Conservation (phyloP, 2,113 vertebrate genomes). For the Otocyon megalotis region DNA sequence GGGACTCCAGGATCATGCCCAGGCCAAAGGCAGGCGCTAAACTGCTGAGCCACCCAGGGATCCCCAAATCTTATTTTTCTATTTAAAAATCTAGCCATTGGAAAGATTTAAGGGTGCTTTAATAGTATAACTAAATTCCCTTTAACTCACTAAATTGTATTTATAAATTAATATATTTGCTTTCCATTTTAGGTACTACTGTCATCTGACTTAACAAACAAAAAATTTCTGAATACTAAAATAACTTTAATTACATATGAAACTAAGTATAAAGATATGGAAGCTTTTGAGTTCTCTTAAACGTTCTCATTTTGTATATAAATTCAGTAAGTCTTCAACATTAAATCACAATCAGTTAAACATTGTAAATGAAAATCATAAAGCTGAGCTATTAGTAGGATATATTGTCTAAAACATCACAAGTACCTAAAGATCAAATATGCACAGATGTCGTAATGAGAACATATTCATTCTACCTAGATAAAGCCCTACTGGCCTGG, state of each 20-base stretch:
- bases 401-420: not conserved
- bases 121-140: not conserved
- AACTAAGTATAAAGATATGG: not conserved
- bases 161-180: not conserved
- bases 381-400: constrained; percentile 24
- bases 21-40: too few species aligned
- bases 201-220: not conserved
- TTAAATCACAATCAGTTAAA: not conserved
- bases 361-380: not conserved
- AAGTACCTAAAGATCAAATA: not conserved
- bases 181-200: constrained; percentile 36
- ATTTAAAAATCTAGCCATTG: constrained; percentile 24
- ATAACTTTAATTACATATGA: not conserved
- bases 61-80: not conserved
- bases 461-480: not conserved
- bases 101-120: constrained; percentile 42
- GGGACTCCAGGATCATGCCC: too few species aligned
- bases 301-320: not conserved
- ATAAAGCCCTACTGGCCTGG: not conserved
- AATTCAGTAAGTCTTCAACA: not conserved
- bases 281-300: not conserved
- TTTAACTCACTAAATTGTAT: constrained; percentile 24
- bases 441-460: not conserved
- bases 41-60: too few species aligned
- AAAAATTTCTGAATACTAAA: constrained; percentile 29